Conservation (phyloP, 2,113 vertebrate species). For the Phasianus colchicus region DNA sequence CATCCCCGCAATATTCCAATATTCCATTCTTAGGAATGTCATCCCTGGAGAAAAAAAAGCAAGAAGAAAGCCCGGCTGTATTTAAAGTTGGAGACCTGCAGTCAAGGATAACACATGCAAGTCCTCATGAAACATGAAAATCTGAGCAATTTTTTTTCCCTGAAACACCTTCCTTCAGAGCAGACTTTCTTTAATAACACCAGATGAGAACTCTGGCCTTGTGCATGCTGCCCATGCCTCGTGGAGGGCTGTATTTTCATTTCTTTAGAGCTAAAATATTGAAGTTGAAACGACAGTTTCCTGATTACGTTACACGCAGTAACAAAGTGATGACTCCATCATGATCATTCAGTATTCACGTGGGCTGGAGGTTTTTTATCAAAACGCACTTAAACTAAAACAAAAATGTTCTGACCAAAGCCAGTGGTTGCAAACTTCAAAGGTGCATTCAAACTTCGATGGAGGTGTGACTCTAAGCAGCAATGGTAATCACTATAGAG, state of each 20-base stretch:
- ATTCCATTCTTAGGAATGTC: neutral
- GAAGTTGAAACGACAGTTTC: neutral
- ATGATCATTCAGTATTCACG: neutral
- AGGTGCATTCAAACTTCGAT: neutral
- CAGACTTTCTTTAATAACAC: neutral
- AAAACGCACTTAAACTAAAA: neutral
- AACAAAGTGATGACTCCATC: neutral
- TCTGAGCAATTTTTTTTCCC: neutral
- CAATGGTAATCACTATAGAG: conserved; percentile 7
- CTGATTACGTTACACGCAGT: neutral
- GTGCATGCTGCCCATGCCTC: neutral
- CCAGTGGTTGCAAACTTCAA: neutral
- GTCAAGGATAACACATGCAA: neutral
- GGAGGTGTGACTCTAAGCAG: conserved; percentile 1
- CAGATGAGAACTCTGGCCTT: neutral
- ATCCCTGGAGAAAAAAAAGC: neutral
- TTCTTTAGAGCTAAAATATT: neutral
- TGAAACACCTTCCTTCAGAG: neutral
- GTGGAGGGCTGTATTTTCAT: neutral
- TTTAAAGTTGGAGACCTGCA: neutral
- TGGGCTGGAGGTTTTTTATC: neutral
- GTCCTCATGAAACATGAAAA: neutral
- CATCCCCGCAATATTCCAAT: neutral
- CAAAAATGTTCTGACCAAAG: neutral
- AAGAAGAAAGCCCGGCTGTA: neutral